phyloP scores from a whole-genome alignment of 1,140 invertebrate genomes.

The Diachasma alloeum region DNA sequence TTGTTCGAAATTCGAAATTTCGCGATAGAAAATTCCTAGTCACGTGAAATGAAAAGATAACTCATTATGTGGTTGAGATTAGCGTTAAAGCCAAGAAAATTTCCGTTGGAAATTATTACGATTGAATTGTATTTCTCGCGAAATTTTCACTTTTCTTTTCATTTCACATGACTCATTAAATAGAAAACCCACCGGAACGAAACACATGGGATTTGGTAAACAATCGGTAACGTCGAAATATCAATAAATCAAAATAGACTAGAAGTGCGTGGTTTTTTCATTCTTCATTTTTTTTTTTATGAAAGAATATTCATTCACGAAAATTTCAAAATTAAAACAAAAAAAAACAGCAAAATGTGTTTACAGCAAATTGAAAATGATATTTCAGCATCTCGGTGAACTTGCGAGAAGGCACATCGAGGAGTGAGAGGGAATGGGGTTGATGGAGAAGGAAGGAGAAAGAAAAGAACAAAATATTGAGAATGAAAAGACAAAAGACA shows the following conservation, averaged over 20 bases:
- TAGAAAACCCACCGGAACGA: not conserved
- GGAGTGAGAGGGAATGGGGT: constrained; percentile 43
- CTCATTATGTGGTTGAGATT: too few species aligned
- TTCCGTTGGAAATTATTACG: too few species aligned
- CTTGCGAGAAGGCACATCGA: constrained; percentile 50
- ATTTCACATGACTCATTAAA: not conserved
- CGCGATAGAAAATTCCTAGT: constrained; percentile 20
- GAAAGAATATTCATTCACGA: not conserved
- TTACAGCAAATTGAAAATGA: constrained; percentile 53
- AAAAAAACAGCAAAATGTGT: constrained; percentile 18
- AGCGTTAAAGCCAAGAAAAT: too few species aligned
- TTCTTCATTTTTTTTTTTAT: not conserved
- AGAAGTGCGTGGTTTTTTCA: not conserved
- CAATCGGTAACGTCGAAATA: not conserved
- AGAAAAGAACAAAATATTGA: constrained; percentile 5
- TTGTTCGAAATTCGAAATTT: not conserved
- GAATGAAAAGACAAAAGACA: constrained; percentile 21
- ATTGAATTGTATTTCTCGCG: not conserved
- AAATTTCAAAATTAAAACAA: not conserved
- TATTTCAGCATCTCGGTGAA: constrained; percentile 64
- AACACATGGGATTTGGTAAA: not conserved
- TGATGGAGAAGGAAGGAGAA: constrained; percentile 30
- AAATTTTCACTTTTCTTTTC: not conserved
- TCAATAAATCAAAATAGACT: not conserved
- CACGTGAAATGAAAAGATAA: constrained; percentile 1